Conservation (phyloP, 2,888 invertebrate species). For the Drosophila conformis region DNA sequence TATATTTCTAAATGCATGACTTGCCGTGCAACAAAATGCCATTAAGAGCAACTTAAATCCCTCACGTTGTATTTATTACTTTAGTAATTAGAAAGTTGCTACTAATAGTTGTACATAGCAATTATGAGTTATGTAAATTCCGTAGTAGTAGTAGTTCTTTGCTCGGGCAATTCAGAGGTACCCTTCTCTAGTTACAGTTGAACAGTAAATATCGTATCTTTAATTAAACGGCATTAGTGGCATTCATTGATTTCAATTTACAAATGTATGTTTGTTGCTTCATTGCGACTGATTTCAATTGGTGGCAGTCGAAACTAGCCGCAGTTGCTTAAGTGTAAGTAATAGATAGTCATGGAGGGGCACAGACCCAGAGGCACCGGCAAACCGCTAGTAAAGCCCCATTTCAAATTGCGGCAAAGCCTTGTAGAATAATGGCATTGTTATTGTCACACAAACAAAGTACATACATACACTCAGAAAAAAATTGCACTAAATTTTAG, state of each 20-base stretch:
- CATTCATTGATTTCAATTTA: neutral
- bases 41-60: neutral
- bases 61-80: neutral
- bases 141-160: neutral
- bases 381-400: conserved; percentile 61
- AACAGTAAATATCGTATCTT: neutral
- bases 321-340: conserved; percentile 59
- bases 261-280: conserved; percentile 13
- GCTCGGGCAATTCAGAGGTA: neutral
- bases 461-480: conserved; percentile 11
- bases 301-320: conserved; percentile 40
- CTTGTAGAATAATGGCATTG: conserved; percentile 63
- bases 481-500: neutral
- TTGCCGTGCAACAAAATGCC: neutral
- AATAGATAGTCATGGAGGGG: conserved; percentile 23
- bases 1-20: neutral
- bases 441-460: conserved; percentile 47
- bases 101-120: neutral
- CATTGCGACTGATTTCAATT: conserved; percentile 23
- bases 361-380: conserved; percentile 16
- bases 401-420: conserved; percentile 62
- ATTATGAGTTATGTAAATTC: neutral
- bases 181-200: neutral
- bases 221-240: neutral
- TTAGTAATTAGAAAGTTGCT: neutral